phyloP scores from a whole-genome alignment of 2,888 invertebrate species.

The Scaptomyza parva region DNA sequence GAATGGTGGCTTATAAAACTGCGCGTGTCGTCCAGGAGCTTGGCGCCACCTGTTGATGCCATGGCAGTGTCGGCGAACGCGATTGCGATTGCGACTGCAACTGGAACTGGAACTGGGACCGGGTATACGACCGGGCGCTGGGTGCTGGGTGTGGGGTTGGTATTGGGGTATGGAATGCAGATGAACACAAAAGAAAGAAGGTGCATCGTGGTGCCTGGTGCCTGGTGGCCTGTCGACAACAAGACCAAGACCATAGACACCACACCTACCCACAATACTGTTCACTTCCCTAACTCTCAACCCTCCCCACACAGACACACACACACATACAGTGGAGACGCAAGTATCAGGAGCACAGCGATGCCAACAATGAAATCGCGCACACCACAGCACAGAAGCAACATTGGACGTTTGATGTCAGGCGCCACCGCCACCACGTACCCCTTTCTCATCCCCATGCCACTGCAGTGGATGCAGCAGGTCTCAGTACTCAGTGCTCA shows the following conservation, averaged over 20 bases:
- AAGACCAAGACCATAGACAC: constrained; percentile 44
- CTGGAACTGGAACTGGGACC: neutral
- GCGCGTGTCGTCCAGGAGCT: constrained; percentile 62
- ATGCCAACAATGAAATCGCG: constrained; percentile 12
- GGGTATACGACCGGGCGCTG: neutral
- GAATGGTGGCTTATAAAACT: constrained; percentile 39
- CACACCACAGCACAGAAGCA: constrained; percentile 1
- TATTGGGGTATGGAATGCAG: constrained; percentile 11
- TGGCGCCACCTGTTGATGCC: constrained; percentile 69
- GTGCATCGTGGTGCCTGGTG: constrained; percentile 18
- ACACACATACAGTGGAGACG: constrained; percentile 10
- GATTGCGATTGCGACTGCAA: constrained; percentile 1
- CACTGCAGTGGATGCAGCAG: neutral
- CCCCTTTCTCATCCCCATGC: neutral
- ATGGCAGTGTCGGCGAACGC: constrained; percentile 2
- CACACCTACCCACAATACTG: neutral
- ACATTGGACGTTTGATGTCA: constrained; percentile 12
- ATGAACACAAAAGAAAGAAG: constrained; percentile 58
- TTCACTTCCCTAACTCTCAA: constrained; percentile 6
- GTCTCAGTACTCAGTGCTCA: no score
- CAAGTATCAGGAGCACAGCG: constrained; percentile 43
- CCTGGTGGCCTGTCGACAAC: constrained; percentile 30
- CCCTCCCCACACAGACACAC: neutral
- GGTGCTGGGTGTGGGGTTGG: constrained; percentile 1
- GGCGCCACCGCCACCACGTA: neutral